Evolutionary conservation across 2,113 vertebrate genomes (phyloP), one percentile per base, ranked within the genome.

Genomic region (Lampris incognitus): DNA sequence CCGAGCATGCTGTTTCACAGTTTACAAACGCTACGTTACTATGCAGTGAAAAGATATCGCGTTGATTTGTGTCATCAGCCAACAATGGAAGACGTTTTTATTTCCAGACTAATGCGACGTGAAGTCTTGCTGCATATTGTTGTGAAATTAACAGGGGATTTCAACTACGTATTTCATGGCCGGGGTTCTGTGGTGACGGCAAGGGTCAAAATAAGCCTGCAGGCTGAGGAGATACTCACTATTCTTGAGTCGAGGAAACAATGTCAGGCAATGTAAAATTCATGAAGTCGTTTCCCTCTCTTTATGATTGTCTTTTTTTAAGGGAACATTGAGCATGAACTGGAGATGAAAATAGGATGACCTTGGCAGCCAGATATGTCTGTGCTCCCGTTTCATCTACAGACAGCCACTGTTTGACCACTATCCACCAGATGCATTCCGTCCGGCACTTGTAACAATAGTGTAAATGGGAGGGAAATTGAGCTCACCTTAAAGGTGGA

Each of bases 381-480:
- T 84, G 78, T 84, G 78, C 80, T 84, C 78, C 81, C 49, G 86
- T 89, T 84, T 91, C 87, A 88, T 89, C 82, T 85, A 73, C 86
- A 89, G 90, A 92, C 88, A 92, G 87, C 69, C 67, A 58, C 85
- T 87, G 91, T 92, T 90, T 93, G 91, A 90, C 90, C 90, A 88
- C 89, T 85, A 88, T 87, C 85, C 84, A 44, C 62, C 69, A 73
- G 87, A 90, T 88, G 89, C 85, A 85, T 89, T 86, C 86, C 84
- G 91, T 93, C 88, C 89, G 89, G 91, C 86, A 91, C 92, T 89
- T 86, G 84, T 93, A 92, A 92, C 92, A 92, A 93, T 90, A 79
- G 88, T 90, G 89, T 88, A 94, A 94, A 94, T 94, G 91, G 93
- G 91, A 91, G 66, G 71, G 91, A 94, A 92, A 94, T 94, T 95